phyloP scores from a whole-genome alignment of 1,140 invertebrate genomes.

The Coenobita brevimanus region DNA sequence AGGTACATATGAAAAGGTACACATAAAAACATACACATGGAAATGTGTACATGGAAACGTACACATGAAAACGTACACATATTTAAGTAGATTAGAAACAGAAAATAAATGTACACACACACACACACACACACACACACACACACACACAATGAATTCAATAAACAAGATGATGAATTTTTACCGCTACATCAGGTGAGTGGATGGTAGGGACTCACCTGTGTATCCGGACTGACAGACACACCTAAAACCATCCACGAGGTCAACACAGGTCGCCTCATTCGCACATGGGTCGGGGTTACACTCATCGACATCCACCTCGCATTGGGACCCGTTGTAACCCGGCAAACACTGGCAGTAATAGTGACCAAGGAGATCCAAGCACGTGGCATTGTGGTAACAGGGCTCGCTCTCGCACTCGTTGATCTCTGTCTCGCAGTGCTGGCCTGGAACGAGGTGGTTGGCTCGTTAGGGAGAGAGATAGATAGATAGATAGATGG shows the following conservation, averaged over 20 bases:
- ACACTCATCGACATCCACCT: slow-evolving; percentile 75
- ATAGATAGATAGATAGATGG: too few relatives aligned
- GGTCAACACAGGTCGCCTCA: slow-evolving; percentile 77
- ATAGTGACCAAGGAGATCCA: slow-evolving; percentile 74
- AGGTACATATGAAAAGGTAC: too few relatives aligned
- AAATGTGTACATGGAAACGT: too few relatives aligned
- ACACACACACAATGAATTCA: too few relatives aligned
- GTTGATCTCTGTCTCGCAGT: slow-evolving; percentile 78
- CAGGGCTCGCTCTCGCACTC: slow-evolving; percentile 77
- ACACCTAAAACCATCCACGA: slow-evolving; percentile 91
- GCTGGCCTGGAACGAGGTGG: too few relatives aligned
- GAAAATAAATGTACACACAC: too few relatives aligned
- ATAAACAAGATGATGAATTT: not conserved
- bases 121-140: slow-evolving; percentile 1
- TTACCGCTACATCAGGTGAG: too few relatives aligned
- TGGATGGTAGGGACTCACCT: slow-evolving; percentile 75
- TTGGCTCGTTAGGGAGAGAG: too few relatives aligned
- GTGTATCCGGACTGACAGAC: slow-evolving; percentile 90
- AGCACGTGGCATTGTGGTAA: slow-evolving; percentile 76
- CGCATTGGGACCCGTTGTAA: slow-evolving; percentile 76
- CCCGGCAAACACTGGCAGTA: slow-evolving; percentile 73
- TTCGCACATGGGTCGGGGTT: slow-evolving; percentile 72
- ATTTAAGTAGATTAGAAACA: too few relatives aligned
- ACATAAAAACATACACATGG: too few relatives aligned
- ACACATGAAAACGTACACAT: not conserved